Evolutionary conservation across 2,888 invertebrate genomes (phyloP).

Genomic region (Xanthorhoe designata): DNA sequence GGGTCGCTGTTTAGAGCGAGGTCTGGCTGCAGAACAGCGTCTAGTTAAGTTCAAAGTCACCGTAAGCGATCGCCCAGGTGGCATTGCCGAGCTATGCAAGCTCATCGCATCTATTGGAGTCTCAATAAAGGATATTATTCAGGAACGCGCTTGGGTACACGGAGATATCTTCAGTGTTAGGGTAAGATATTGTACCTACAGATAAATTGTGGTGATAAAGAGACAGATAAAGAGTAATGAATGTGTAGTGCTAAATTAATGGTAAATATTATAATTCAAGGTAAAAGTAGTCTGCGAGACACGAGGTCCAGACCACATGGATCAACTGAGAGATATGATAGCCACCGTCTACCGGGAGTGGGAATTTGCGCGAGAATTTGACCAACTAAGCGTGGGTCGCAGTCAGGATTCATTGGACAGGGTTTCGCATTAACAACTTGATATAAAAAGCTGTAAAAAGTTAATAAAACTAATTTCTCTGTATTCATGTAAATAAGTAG

Average conservation of each 20-base stretch:
- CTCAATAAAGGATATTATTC: constrained; percentile 97
- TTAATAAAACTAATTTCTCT: not conserved
- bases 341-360: constrained; percentile 87
- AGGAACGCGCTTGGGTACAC: constrained; percentile 97
- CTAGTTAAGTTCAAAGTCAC: constrained; percentile 86
- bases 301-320: constrained; percentile 91
- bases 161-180: constrained; percentile 92
- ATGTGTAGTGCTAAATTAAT: no score
- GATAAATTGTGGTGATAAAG: no score
- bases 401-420: constrained; percentile 64
- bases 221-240: no score
- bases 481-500: not conserved
- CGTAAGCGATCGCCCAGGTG: constrained; percentile 94
- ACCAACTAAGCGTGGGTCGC: constrained; percentile 50
- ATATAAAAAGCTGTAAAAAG: not conserved
- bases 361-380: constrained; percentile 67
- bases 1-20: constrained; percentile 94
- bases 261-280: constrained; percentile 66
- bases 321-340: constrained; percentile 67
- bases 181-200: constrained; percentile 58
- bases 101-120: constrained; percentile 92
- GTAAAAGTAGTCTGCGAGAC: constrained; percentile 97
- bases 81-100: constrained; percentile 93
- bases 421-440: constrained; percentile 56
- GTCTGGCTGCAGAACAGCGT: constrained; percentile 94